Evolutionary conservation across 2,797 vertebrate species (phyloP).

Genomic region (Hemibagrus guttatus): DNA sequence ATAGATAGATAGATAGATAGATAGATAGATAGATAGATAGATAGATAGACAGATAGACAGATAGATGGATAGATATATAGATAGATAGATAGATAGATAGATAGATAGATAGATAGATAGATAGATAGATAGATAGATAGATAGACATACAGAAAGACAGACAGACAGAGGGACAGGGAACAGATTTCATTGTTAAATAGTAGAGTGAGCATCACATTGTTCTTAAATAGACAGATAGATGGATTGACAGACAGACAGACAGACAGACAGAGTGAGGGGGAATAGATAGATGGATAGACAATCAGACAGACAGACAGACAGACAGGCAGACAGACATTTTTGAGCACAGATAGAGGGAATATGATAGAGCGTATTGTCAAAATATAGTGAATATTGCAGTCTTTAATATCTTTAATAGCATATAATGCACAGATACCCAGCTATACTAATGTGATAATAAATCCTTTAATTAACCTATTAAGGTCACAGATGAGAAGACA

Average conservation of each 20-base stretch:
- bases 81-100: neutral
- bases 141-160: neutral
- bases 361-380: neutral
- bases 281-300: neutral
- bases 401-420: neutral
- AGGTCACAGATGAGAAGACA: neutral
- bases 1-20: neutral
- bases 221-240: neutral
- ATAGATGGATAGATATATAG: neutral
- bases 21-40: neutral
- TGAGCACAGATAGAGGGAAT: neutral
- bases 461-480: neutral
- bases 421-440: neutral
- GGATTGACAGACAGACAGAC: neutral
- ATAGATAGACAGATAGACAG: neutral
- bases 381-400: neutral
- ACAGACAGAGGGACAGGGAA: neutral
- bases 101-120: neutral
- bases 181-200: too few species aligned
- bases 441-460: too few species aligned
- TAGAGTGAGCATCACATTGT: neutral
- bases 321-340: neutral
- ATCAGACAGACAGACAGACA: neutral
- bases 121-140: neutral
- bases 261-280: neutral